Evolutionary conservation across 2,113 vertebrate genomes (phyloP).

Genomic region (Fulica atra): DNA sequence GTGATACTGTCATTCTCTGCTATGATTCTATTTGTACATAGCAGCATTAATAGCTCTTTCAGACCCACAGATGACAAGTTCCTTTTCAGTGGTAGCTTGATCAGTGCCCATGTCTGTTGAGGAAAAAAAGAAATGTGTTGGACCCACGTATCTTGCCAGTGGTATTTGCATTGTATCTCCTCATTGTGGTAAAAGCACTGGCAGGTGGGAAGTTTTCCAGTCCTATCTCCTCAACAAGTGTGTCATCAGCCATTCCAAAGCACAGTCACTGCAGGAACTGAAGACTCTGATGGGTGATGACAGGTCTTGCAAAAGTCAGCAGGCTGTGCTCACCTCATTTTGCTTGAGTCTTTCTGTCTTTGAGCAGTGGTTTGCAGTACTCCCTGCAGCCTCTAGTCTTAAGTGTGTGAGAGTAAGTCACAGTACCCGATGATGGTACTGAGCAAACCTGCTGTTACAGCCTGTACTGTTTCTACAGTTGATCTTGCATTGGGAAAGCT

Average conservation of each 20-base stretch:
- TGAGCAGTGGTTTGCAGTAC: not conserved
- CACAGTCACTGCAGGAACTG: not conserved
- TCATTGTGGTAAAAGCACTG: not conserved
- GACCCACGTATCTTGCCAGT: not conserved
- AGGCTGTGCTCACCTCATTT: not conserved
- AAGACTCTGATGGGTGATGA: not conserved
- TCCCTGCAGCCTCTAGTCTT: not conserved
- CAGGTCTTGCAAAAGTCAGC: not conserved
- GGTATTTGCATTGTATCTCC: not conserved
- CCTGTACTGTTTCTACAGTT: not conserved
- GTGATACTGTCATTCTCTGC: no score
- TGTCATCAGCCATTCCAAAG: not conserved
- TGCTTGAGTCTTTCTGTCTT: not conserved
- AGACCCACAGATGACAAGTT: not conserved
- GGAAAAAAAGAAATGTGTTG: not conserved
- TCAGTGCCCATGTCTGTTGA: not conserved
- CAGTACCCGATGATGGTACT: not conserved
- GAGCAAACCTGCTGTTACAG: not conserved
- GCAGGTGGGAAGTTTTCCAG: not conserved
- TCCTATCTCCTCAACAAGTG: not conserved
- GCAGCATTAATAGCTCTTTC: not conserved
- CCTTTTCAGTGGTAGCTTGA: not conserved
- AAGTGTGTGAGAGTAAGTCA: not conserved
- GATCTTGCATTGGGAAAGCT: not conserved
- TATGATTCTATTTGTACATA: not conserved